A percentile compares a stretch with the other conserved stretches of the same genome.
These are phyloP conservation scores for Falco concolor DNA, from an alignment of 2,797 vertebrate genomes.

Conservation along the genomic window DNA sequence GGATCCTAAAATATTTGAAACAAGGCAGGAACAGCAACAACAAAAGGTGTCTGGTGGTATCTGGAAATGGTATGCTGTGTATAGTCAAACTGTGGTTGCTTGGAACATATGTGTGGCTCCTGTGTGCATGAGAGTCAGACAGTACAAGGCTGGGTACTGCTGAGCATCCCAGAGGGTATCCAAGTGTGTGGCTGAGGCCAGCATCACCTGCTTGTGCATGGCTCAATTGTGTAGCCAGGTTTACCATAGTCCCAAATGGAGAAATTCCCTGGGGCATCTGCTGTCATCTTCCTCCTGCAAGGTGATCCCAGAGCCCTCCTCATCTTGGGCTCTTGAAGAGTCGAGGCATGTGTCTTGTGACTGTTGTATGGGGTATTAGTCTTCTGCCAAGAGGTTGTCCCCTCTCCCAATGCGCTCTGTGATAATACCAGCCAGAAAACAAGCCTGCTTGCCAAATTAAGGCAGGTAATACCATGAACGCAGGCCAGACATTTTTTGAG, in stretches of 20 bases:
- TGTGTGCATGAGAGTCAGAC: background rate
- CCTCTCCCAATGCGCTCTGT: background rate
- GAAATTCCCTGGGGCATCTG: background rate
- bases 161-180: background rate
- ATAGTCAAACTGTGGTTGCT: background rate
- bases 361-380: background rate
- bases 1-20: background rate
- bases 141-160: background rate
- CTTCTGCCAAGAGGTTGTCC: background rate
- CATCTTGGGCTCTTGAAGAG: background rate
- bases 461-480: background rate
- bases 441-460: background rate
- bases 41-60: background rate
- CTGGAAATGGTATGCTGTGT: background rate
- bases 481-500: background rate
- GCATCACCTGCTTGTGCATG: background rate
- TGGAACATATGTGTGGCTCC: background rate
- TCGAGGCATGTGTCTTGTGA: rapidly evolving
- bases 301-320: background rate
- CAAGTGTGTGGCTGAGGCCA: rapidly evolving
- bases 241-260: rapidly evolving
- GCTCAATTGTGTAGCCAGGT: background rate
- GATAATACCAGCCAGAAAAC: background rate
- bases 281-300: background rate
- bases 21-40: background rate